Base-by-base conservation (phyloP, 1,140 invertebrate species). In the Plectrocnemia conspersa region DNA sequence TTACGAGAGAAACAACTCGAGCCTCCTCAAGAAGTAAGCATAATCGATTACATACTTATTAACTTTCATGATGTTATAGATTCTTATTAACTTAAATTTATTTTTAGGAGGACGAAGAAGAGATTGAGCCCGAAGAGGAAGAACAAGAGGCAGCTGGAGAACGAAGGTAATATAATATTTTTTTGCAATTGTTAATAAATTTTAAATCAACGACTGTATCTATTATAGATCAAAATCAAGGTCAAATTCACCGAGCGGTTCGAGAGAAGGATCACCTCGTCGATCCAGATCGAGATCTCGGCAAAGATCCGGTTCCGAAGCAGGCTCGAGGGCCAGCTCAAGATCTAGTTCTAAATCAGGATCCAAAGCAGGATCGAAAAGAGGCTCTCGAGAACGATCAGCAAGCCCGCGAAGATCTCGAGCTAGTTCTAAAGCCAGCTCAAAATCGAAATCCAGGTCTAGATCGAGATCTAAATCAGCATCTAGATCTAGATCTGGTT, bases 1-100 rank as follows among this genome's bases (percentile, higher is more conserved):
- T 83, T 86, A 46, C 75, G 93, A 48, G 86, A 95, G 70, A 86
- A 83, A 62, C 89, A 94, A 68, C 71, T 97, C 6, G 92, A 97
- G 66, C 89, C 91, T 15, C 82, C 87, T 63, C 71, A 73, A 36
- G 59, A 61, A 68, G 74, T 74, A 60, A 47, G 29, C 42, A 46
- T 56, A n/a, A n/a, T n/a, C n/a, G n/a, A n/a, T n/a, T n/a, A n/a
- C n/a, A n/a, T n/a, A n/a, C n/a, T n/a, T n/a, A n/a, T n/a, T n/a
- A n/a, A n/a, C n/a, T n/a, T n/a, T n/a, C n/a, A n/a, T n/a, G n/a
- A n/a, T n/a, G n/a, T n/a, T n/a, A n/a, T n/a, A n/a, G n/a, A n/a
- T n/a, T n/a, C n/a, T n/a, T 29, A 29, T 29, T 29, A 29, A 29
- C 6, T 47, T 18, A 47, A 47, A 29, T 46, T 46, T 27, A n/a